Evolutionary conservation across 2,888 invertebrate species (phyloP).

Genomic region (Temnothorax unifasciatus): DNA sequence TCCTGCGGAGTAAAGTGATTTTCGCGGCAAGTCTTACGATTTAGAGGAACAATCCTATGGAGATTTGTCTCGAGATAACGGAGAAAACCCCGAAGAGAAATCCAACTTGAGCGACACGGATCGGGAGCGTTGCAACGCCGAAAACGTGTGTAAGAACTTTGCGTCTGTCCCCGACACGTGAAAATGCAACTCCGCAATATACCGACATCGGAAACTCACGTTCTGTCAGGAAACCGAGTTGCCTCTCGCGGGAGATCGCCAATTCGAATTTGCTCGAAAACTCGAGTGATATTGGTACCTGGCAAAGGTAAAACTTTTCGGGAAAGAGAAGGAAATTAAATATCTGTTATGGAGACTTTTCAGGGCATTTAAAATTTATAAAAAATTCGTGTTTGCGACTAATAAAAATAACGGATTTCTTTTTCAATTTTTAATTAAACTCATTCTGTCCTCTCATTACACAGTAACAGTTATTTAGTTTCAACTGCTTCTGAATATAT

Average conservation of each 20-base stretch:
- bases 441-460: not conserved
- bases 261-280: constrained; percentile 22
- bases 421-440: not conserved
- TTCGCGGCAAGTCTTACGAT: constrained; percentile 3
- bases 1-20: constrained; percentile 31
- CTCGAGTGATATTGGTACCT: not conserved
- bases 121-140: not conserved
- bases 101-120: not conserved
- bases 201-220: constrained; percentile 19
- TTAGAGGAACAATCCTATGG: constrained; percentile 29
- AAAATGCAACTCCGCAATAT: constrained; percentile 23
- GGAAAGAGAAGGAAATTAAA: not conserved
- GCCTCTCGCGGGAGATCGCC: constrained; percentile 17
- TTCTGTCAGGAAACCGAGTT: constrained; percentile 14
- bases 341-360: not conserved
- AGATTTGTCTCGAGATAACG: constrained; percentile 32
- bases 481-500: not conserved
- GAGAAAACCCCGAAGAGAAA: not conserved
- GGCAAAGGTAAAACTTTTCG: not conserved
- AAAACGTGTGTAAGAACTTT: constrained; percentile 14
- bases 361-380: not conserved
- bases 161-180: constrained; percentile 21
- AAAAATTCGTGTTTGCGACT: not conserved
- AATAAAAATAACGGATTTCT: not conserved
- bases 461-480: not conserved